A percentile compares a stretch with the other conserved stretches of the same genome.
Conservation (phyloP, 2,888 invertebrate genomes). For the Phyllotreta cruciferae region DNA sequence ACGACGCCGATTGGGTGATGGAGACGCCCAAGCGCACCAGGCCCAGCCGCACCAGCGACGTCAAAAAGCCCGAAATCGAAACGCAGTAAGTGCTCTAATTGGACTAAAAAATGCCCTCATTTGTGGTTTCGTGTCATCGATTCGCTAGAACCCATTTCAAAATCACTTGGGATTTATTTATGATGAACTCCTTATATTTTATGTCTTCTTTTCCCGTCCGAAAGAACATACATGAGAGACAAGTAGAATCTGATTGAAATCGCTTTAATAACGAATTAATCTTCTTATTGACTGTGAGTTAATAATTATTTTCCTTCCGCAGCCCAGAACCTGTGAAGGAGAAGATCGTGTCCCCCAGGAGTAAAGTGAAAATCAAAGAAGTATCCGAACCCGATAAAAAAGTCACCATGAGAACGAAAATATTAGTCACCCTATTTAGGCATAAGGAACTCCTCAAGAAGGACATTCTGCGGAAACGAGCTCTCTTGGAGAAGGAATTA, state of each 20-base stretch:
- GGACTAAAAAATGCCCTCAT: no score
- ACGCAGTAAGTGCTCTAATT: slow-evolving; percentile 53
- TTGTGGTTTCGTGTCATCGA: no score
- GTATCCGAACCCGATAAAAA: slow-evolving; percentile 63
- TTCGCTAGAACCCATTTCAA: no score
- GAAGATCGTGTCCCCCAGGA: slow-evolving; percentile 53
- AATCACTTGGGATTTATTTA: no score
- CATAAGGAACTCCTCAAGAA: slow-evolving; percentile 93
- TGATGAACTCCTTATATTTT: slow-evolving; percentile 7
- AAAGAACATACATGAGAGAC: slow-evolving; percentile 1
- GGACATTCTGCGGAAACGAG: slow-evolving; percentile 90
- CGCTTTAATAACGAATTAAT: not conserved
- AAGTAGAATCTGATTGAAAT: not conserved
- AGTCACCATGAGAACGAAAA: slow-evolving; percentile 63
- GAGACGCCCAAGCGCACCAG: slow-evolving; percentile 59
- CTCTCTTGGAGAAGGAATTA: slow-evolving; percentile 85
- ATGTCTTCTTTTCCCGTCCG: slow-evolving; percentile 4
- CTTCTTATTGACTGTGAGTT: not conserved
- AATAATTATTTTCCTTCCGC: slow-evolving; percentile 4
- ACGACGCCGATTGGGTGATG: slow-evolving; percentile 61
- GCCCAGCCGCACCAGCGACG: slow-evolving; percentile 49
- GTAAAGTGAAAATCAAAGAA: slow-evolving; percentile 56
- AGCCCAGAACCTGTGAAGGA: slow-evolving; percentile 48
- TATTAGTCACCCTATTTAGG: slow-evolving; percentile 79
- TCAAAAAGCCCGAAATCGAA: slow-evolving; percentile 52